Evolutionary conservation across 2,888 invertebrate species (phyloP).

Genomic region (Oscheius onirici): DNA sequence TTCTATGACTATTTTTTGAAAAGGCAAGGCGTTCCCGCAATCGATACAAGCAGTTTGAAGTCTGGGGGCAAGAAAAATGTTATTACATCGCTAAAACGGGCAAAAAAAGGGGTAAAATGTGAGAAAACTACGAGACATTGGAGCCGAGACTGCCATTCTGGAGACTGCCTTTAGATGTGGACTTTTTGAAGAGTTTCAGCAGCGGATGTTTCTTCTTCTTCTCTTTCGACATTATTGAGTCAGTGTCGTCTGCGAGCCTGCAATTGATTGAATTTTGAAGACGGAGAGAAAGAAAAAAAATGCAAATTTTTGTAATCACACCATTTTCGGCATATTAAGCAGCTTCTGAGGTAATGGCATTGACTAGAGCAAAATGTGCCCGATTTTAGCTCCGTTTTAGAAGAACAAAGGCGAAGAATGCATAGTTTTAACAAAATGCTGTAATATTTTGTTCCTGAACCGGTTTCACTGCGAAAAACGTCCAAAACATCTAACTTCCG

Average conservation of each 20-base stretch:
- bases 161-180: constrained; percentile 36
- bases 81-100: neutral
- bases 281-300: neutral
- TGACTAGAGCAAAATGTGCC: too few relatives aligned
- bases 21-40: constrained; percentile 24
- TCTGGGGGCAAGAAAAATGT: neutral
- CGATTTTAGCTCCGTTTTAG: too few relatives aligned
- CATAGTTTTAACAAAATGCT: too few relatives aligned
- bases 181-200: constrained; percentile 37
- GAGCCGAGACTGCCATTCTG: constrained; percentile 18
- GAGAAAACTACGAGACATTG: neutral
- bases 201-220: constrained; percentile 29
- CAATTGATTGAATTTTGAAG: neutral
- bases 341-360: too few relatives aligned
- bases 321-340: too few relatives aligned
- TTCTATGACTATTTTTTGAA: neutral
- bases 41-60: constrained; percentile 15
- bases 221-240: constrained; percentile 26
- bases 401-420: too few relatives aligned
- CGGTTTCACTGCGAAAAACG: too few relatives aligned
- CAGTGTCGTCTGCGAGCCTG: constrained; percentile 29
- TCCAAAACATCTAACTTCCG: too few relatives aligned
- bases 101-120: neutral
- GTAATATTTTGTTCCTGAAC: too few relatives aligned
- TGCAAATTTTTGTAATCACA: neutral